phyloP scores from a whole-genome alignment of 1,140 invertebrate species.

The Apis mellifera region DNA sequence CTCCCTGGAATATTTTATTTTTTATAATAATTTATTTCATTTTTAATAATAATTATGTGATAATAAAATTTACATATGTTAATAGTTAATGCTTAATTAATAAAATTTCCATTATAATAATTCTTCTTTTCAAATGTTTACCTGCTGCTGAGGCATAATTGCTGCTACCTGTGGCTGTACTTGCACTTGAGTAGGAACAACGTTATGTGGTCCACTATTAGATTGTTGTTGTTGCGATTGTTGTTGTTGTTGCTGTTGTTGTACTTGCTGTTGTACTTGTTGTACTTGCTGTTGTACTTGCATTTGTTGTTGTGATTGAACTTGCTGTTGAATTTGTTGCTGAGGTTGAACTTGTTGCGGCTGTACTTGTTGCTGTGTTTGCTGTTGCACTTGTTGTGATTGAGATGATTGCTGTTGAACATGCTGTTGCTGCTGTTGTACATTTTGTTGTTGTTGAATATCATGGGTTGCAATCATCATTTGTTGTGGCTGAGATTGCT shows the following conservation, averaged over 20 bases:
- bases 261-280: conserved; percentile 78
- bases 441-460: conserved; percentile 80
- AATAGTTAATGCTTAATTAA: conserved; percentile 38
- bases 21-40: conserved; percentile 32
- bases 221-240: conserved; percentile 75
- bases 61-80: not conserved
- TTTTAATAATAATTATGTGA: not conserved
- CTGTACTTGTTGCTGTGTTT: conserved; percentile 74
- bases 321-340: conserved; percentile 77
- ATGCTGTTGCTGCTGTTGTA: conserved; percentile 81
- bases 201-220: conserved; percentile 75
- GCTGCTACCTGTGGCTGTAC: conserved; percentile 82
- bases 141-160: conserved; percentile 83
- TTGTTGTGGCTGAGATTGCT: conserved; percentile 77
- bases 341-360: conserved; percentile 73
- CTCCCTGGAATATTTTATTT: conserved; percentile 70
- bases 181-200: conserved; percentile 79
- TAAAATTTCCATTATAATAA: not conserved
- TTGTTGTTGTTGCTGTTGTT: conserved; percentile 75
- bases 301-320: conserved; percentile 69
- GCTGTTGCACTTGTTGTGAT: conserved; percentile 77
- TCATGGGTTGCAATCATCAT: conserved; percentile 78
- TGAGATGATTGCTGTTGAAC: conserved; percentile 67
- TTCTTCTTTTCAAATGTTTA: conserved; percentile 61
- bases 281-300: conserved; percentile 72